Base-by-base conservation (phyloP, 2,113 vertebrate genomes). In the Poecilia latipinna region DNA sequence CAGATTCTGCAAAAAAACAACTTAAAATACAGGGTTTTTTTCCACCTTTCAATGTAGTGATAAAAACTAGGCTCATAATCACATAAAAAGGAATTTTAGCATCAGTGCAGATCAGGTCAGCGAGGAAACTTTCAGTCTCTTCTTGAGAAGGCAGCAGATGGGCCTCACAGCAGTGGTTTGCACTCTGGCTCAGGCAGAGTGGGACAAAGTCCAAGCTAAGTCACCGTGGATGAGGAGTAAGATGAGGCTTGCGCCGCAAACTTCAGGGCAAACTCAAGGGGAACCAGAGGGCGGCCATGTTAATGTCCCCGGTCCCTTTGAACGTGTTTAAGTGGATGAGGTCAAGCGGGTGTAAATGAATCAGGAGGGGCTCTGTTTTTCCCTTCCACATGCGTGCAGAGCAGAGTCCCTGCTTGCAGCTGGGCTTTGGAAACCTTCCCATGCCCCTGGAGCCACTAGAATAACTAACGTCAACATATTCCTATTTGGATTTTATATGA, bases 331-430 rank as follows among this genome's bases (percentile, higher is more conserved):
- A 85, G 72, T 85, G 72, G 78, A 62, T 79, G 77, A 88, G 81
- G 78, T 88, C 85, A 83, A 78, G 64, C 31, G 0, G 86, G 70
- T 73, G 68, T 68, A 79, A 87, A 87, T 88, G n/a, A 88, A 88
- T 86, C 72, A 86, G 78, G 51, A 33, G 82, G 75, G 51, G 70
- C 37, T 68, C 70, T 66, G 70, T 75, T 75, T 84, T 61, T 5
- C 10, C 42, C 42, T 76, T 60, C 17, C 35, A 72, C 54, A 74
- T 72, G 71, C 64, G 75, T 72, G 68, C 33, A 76, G 35, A 69
- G 42, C 74, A 71, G 77, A 63, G 77, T 63, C 44, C 74, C 26
- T 68, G 62, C 31, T 48, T 62, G 61, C 44, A 72, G 65, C 5
- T 33, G 13, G 8, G 17, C 64, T 70, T 19, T 48, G 44, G 15